phyloP scores from a whole-genome alignment of 1,140 invertebrate species.

The Drosophila mayri region DNA sequence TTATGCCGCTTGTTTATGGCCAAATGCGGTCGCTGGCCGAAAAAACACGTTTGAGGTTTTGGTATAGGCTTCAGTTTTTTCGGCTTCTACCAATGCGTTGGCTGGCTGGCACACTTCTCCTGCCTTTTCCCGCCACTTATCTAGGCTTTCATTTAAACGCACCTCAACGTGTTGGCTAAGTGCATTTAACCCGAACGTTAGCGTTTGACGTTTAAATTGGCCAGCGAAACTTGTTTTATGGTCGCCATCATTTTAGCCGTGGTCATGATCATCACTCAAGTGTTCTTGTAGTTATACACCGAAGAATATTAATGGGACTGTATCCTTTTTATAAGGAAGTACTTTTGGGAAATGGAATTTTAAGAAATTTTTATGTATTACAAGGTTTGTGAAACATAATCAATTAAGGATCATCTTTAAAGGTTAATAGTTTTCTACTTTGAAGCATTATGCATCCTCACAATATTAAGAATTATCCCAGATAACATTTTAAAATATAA shows the following conservation, averaged over 20 bases:
- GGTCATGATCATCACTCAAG: slow-evolving; percentile 53
- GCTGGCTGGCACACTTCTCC: slow-evolving; percentile 62
- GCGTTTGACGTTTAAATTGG: slow-evolving; percentile 80
- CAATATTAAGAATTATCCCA: neutral
- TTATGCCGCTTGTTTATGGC: slow-evolving; percentile 79
- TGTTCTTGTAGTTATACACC: slow-evolving; percentile 5
- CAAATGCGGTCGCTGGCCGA: slow-evolving; percentile 62
- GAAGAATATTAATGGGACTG: neutral
- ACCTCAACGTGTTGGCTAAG: slow-evolving; percentile 80
- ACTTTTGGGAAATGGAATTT: neutral
- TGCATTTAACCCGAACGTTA: slow-evolving; percentile 82
- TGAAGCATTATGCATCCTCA: no score
- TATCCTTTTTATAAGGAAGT: neutral
- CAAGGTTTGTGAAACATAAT: neutral
- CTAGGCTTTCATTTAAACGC: slow-evolving; percentile 79
- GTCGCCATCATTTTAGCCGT: slow-evolving; percentile 25
- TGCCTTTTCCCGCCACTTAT: slow-evolving; percentile 49
- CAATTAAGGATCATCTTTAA: no score
- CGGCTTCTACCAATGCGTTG: slow-evolving; percentile 49
- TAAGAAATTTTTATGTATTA: neutral
- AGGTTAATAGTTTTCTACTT: no score
- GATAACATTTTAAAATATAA: no score
- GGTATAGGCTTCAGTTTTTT: slow-evolving; percentile 18
- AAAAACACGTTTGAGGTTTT: slow-evolving; percentile 58
- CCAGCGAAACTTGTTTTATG: slow-evolving; percentile 62